Evolutionary conservation across 1,140 invertebrate species (phyloP), one percentile per base, ranked within the genome.

Genomic region (Drosophila parabipectinata): DNA sequence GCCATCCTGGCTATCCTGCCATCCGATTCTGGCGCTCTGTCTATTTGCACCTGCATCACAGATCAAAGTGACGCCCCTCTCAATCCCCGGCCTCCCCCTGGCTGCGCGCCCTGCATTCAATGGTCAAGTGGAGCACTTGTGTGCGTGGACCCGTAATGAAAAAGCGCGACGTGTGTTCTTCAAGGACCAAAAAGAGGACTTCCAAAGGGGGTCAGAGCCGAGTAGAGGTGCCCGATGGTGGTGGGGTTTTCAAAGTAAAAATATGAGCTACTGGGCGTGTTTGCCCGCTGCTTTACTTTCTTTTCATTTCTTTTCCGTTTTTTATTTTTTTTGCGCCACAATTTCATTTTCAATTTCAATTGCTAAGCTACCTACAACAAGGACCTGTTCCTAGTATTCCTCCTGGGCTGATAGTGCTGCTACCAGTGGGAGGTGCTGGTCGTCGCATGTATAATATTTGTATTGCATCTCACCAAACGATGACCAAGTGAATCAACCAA

Each of bases 271-370:
- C 14, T 12, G 58, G 54, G 57, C 77, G 60, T 82, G 55, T 77
- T 66, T 67, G 56, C 51, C 59, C n/a, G 24, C 48, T 67, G 48
- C 54, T 50, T 54, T 41, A n/a, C 28, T 18, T 39, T 45, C 53
- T 30, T 37, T 67, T 66, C 56, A 44, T 41, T 71, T 37, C 12
- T 4, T 37, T 37, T 12, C 34, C 0, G n/a, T 34, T 10, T 10
- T 9, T 41, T 44, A 14, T 41, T 41, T 15, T 44, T 62, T 34
- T 56, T 59, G 50, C 60, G 51, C 66, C 66, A 79, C 80, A 76
- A 83, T 80, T 84, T 85, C 67, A 85, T 85, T 85, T 84, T 81
- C 73, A 80, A 84, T 84, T 84, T 77, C 77, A 83, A 84, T 83
- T 83, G 63, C 79, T 58, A 67, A 82, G 51, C 72, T 51, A 72